Base-by-base conservation (phyloP, 2,113 vertebrate species). In the Gymnobelideus leadbeateri region DNA sequence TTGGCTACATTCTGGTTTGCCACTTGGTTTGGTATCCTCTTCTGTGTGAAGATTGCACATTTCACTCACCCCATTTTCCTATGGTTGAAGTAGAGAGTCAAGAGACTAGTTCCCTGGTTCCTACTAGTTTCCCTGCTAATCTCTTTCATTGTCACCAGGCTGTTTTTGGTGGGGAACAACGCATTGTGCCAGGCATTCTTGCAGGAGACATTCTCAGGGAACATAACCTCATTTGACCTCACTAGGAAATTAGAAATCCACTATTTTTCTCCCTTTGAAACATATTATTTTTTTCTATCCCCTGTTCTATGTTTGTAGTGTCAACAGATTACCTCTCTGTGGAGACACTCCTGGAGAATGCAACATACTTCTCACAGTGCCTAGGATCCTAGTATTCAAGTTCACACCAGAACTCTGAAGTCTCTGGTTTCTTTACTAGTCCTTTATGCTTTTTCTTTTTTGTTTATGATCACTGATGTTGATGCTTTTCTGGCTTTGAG, bases 11-110 rank as follows among this genome's bases (percentile, higher is more conserved):
- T 96, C 92, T 98, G 98, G 94, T 96, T 98, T 31, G 53, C 93
- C 1, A 93, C 97, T 31, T 97, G 96, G 95, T 97, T 98, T 94
- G 97, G 97, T 0, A 50, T 93, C 26, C 91, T 97, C 37, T 97
- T 97, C 94, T 98, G 97, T 19, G 0, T 92, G 37, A 97, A 97
- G 96, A 93, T 97, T 0, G 96, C 94, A 43, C 97, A 89, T 89
- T 77, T 98, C 94, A 93, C 96, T 31, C 97, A 97, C 24, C 94
- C 92, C 0, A 16, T 89, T 89, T 98, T 98, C 93, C 93, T 97
- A 1, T 96, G 96, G 95, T 26, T 97, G 54, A 97, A 97, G 95
- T 96, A 96, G 97, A 94, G 94, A 94, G 51, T 98, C 43, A 90
- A 55, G 0, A 53, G 54, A 2, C 77, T 25, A 0, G 95, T 97